These are phyloP conservation scores for Drosophila bocki DNA, from an alignment of 1,140 invertebrate species.

Conservation along the genomic window DNA sequence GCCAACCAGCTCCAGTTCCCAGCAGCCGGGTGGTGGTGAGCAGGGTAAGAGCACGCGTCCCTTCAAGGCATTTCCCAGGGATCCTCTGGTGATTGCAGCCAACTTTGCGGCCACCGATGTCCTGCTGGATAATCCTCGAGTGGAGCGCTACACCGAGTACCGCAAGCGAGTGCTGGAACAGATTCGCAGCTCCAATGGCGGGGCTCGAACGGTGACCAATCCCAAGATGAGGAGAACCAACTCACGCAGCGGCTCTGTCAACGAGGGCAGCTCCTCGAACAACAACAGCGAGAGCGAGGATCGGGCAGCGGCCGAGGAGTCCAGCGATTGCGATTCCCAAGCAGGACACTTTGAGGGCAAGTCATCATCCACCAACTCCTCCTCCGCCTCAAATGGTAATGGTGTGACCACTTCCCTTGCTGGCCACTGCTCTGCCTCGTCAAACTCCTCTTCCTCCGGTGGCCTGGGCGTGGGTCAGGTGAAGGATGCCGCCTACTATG, in stretches of 20 bases:
- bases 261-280: constrained; percentile 74
- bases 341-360: constrained; percentile 69
- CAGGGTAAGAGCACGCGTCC: constrained; percentile 85
- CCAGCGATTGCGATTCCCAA: constrained; percentile 81
- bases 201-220: constrained; percentile 86
- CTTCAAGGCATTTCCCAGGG: constrained; percentile 91
- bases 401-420: neutral
- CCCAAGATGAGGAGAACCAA: constrained; percentile 88
- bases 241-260: constrained; percentile 76
- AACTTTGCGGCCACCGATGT: constrained; percentile 85
- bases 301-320: constrained; percentile 71
- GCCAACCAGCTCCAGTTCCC: constrained; percentile 57
- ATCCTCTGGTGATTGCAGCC: constrained; percentile 87
- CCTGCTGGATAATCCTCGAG: constrained; percentile 86
- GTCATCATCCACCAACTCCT: constrained; percentile 12
- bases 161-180: constrained; percentile 88
- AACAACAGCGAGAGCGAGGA: constrained; percentile 82
- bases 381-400: neutral
- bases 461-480: constrained; percentile 55
- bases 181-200: constrained; percentile 87
- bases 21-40: constrained; percentile 20
- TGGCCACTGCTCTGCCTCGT: constrained; percentile 9
- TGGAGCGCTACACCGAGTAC: constrained; percentile 89
- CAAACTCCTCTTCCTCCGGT: neutral
- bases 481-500: constrained; percentile 94